These are phyloP conservation scores for Okamejei kenojei DNA, from an alignment of 2,797 vertebrate genomes.

Conservation along the genomic window DNA sequence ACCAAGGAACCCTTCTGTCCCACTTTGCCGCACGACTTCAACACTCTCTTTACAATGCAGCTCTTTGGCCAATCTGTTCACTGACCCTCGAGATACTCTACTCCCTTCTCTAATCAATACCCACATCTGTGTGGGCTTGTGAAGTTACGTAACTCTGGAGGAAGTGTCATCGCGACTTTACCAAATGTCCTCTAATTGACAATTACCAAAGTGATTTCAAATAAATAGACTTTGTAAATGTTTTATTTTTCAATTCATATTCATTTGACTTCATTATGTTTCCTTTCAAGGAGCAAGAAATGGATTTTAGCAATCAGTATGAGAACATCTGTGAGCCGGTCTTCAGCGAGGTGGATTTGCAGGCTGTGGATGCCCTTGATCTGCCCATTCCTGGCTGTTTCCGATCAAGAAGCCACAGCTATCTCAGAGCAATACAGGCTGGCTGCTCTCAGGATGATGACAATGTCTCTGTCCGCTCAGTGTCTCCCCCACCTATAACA, in stretches of 20 bases:
- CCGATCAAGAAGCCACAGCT: slow-evolving; percentile 97
- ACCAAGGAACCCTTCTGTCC: no score
- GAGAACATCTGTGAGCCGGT: slow-evolving; percentile 80
- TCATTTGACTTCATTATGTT: neutral
- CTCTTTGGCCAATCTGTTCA: neutral
- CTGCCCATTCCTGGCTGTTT: slow-evolving; percentile 89
- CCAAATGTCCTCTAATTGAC: neutral
- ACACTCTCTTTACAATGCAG: neutral
- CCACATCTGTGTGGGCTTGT: neutral
- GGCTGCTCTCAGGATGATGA: slow-evolving; percentile 97
- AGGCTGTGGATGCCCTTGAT: slow-evolving; percentile 77
- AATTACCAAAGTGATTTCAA: neutral
- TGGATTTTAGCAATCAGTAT: slow-evolving; percentile 78
- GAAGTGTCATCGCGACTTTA: neutral
- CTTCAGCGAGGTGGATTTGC: slow-evolving; percentile 76
- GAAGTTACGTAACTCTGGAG: neutral
- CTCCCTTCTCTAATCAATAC: neutral
- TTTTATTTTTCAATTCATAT: neutral
- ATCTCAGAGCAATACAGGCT: slow-evolving; percentile 95
- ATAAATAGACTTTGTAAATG: neutral
- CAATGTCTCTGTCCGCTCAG: slow-evolving; percentile 80
- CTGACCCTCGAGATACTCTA: neutral
- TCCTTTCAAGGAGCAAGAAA: slow-evolving; percentile 70
- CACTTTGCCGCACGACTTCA: neutral
- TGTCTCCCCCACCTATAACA: slow-evolving; percentile 78